Percentiles rank a stretch among this genome's conserved stretches.
phyloP scores from a whole-genome alignment of 2,888 invertebrate genomes.

The Ophraella communa region DNA sequence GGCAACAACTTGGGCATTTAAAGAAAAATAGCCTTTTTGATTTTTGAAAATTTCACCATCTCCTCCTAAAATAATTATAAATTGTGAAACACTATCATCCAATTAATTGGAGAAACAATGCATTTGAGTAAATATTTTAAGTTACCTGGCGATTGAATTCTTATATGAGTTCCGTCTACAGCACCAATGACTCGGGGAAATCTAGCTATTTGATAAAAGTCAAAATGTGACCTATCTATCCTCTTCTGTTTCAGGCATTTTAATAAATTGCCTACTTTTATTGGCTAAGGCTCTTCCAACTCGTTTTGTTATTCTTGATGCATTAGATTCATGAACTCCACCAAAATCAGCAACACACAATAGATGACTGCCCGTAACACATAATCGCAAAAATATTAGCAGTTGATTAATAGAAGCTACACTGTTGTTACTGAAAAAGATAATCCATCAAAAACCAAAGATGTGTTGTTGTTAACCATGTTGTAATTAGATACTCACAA shows the following conservation, averaged over 20 bases:
- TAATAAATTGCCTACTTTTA: not conserved
- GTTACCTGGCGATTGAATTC: conserved; percentile 11
- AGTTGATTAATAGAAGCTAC: conserved; percentile 8
- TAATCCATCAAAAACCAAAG: no score
- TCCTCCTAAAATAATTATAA: no score
- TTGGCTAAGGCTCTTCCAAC: not conserved
- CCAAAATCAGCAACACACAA: not conserved
- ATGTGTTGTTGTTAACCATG: no score
- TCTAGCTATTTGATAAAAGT: conserved; percentile 3
- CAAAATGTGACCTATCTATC: not conserved
- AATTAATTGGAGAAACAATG: no score
- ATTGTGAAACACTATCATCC: no score
- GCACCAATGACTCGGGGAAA: conserved; percentile 13
- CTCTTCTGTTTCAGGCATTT: not conserved
- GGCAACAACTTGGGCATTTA: no score
- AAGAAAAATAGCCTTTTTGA: no score
- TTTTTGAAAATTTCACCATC: no score
- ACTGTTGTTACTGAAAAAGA: conserved; percentile 6
- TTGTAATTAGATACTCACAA: not conserved
- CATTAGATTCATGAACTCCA: not conserved
- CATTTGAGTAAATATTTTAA: no score
- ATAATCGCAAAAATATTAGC: conserved; percentile 6
- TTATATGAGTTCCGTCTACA: conserved; percentile 13
- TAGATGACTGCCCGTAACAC: conserved; percentile 3
- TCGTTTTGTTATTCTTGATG: not conserved